These are phyloP conservation scores for Xanthia icteritia DNA, from an alignment of 2,888 invertebrate species.

Conservation along the genomic window DNA sequence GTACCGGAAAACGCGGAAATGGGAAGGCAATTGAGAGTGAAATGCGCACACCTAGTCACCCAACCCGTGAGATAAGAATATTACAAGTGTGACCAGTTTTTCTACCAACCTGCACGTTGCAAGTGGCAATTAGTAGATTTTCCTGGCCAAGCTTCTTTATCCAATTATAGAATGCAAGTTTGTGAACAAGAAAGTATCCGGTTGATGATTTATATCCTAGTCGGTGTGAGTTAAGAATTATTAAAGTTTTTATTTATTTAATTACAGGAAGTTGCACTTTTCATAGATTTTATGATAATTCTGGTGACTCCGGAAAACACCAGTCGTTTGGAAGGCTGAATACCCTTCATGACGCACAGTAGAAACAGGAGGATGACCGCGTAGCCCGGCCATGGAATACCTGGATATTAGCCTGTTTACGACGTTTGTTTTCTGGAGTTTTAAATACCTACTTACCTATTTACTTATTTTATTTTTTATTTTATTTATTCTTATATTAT, in stretches of 20 bases:
- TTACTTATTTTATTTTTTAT: too few relatives aligned
- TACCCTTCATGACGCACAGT: background rate
- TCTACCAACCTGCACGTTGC: conserved; percentile 44
- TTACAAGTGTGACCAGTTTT: conserved; percentile 61
- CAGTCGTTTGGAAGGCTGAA: too few relatives aligned
- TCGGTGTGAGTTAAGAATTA: conserved; percentile 6
- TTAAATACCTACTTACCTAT: background rate
- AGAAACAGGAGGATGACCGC: background rate
- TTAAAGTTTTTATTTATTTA: conserved; percentile 1
- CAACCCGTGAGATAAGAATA: conserved; percentile 60
- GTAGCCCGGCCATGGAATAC: background rate
- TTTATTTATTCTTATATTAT: too few relatives aligned
- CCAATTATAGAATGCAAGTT: conserved; percentile 60
- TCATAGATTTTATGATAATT: background rate
- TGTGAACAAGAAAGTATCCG: conserved; percentile 50
- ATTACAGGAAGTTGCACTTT: background rate
- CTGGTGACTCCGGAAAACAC: background rate
- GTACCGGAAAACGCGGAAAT: conserved; percentile 78
- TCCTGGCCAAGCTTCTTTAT: conserved; percentile 70
- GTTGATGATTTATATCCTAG: conserved; percentile 47
- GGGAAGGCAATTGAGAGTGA: conserved; percentile 76
- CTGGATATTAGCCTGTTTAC: background rate
- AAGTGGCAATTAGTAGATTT: conserved; percentile 70
- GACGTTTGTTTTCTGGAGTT: background rate
- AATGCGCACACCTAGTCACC: conserved; percentile 71